phyloP scores from a whole-genome alignment of 2,797 vertebrate genomes.

The Neostethus bicornis region DNA sequence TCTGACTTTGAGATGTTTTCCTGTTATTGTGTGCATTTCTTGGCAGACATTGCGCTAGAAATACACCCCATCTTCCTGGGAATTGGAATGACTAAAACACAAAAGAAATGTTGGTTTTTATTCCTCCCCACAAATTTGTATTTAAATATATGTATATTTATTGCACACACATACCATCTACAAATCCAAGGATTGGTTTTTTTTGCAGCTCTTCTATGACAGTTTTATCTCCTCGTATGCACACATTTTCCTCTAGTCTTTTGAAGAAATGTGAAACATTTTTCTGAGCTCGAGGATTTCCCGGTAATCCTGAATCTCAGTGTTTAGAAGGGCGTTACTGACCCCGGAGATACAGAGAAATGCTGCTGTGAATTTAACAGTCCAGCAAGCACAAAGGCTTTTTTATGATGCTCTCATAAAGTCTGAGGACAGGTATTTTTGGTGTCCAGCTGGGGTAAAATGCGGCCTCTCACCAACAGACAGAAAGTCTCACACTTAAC shows the following conservation, averaged over 20 bases:
- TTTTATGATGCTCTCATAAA: constrained; percentile 65
- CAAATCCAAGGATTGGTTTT: too few relatives aligned
- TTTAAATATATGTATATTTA: too few relatives aligned
- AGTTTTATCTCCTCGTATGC: not conserved
- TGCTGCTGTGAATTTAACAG: constrained; percentile 48
- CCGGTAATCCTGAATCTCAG: constrained; percentile 24
- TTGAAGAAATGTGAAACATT: constrained; percentile 29
- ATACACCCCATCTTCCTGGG: constrained; percentile 16
- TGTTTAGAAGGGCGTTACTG: constrained; percentile 26
- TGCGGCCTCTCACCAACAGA: constrained; percentile 19
- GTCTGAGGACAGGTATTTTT: constrained; percentile 62
- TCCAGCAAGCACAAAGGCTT: constrained; percentile 53
- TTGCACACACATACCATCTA: too few relatives aligned
- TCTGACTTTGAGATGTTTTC: constrained; percentile 26
- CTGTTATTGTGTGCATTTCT: constrained; percentile 39
- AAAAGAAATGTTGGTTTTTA: constrained; percentile 10
- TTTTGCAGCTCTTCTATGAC: constrained; percentile 14
- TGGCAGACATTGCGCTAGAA: constrained; percentile 16
- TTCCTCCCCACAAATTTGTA: constrained; percentile 1
- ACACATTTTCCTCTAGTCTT: constrained; percentile 8
- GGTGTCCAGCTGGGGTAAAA: constrained; percentile 47
- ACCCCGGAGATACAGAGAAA: constrained; percentile 39
- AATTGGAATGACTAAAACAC: constrained; percentile 20
- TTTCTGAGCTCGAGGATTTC: not conserved
- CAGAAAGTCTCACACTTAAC: constrained; percentile 30